These are phyloP conservation scores for Drosophila guanche DNA, from an alignment of 1,140 invertebrate species.

Conservation along the genomic window DNA sequence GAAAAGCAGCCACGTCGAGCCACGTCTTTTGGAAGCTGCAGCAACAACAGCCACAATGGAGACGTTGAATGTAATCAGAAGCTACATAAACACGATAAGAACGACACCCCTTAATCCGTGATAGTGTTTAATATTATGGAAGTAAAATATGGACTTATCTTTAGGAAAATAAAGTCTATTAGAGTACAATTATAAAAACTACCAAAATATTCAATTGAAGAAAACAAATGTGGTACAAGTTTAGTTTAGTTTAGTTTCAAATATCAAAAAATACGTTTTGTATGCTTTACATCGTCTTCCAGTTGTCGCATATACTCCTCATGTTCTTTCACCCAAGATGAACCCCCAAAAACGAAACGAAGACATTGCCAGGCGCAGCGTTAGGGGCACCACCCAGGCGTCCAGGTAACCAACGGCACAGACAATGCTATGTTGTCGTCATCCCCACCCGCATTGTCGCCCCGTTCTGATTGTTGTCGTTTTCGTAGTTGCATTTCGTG, in stretches of 20 bases:
- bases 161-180: background rate
- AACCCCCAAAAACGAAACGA: slow-evolving; percentile 18
- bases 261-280: too few species aligned
- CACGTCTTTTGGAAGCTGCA: slow-evolving; percentile 52
- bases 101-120: too few species aligned
- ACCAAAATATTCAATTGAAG: too few species aligned
- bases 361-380: slow-evolving; percentile 10
- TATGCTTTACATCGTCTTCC: too few species aligned
- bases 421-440: slow-evolving; percentile 44
- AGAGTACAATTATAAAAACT: too few species aligned
- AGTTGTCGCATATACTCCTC: too few species aligned
- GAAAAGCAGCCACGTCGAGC: slow-evolving; percentile 30
- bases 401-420: slow-evolving; percentile 51
- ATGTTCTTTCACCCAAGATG: too few species aligned
- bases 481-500: slow-evolving; percentile 57
- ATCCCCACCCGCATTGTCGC: background rate
- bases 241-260: too few species aligned
- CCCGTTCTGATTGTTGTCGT: background rate
- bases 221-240: too few species aligned
- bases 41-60: background rate
- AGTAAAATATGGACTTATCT: background rate
- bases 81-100: too few species aligned
- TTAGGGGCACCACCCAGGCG: slow-evolving; percentile 17
- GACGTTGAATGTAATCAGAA: too few species aligned
- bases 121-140: too few species aligned